Base-by-base conservation (phyloP, 2,888 invertebrate genomes). In the Aphodius sticticus region DNA sequence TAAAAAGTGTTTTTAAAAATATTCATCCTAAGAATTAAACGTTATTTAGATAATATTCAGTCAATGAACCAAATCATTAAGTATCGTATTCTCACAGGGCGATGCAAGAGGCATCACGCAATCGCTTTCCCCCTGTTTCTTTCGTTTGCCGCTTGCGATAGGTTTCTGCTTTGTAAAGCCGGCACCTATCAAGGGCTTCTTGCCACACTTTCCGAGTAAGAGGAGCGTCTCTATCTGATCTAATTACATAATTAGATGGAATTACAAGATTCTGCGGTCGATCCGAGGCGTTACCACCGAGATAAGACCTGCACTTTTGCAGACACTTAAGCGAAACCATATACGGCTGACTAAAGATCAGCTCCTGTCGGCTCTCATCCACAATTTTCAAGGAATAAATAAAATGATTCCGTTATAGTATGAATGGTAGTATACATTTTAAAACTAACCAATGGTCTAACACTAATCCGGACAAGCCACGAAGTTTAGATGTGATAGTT, bases 161-260 rank as follows among this genome's bases (percentile, higher is more conserved):
- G 74, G 74, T 37, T 37, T 35, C 74, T 36, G 36, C 35, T 74
- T 26, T 74, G 26, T 35, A 74, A 74, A 35, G 16, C 37, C 16
- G 71, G 35, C 71, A 71, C 71, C 71, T 71, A 26, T 71, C 16
- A 71, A 35, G 71, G 74, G 74, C 37, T 74, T 26, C 74, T 37
- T 7, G 36, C 7, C 36, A 74, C 74, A 37, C n/a, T 37, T n/a
- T 12, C 74, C 26, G 35, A 35, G 74, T 74, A 74, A 74, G 74
- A 36, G 37, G 74, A 74, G 16, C 74, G 16, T 37, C 74, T 74
- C 3, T 74, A 74, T 74, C 35, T 36, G 74, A 74, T 74, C 74
- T 74, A 74, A 74, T 74, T 74, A 74, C 74, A 74, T 37, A 37
- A 74, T 74, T 74, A 74, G 74, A 37, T 35, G 16, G 74, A n/a